Evolutionary conservation across 2,888 invertebrate species (phyloP).

Genomic region (Calephelis perditalis): DNA sequence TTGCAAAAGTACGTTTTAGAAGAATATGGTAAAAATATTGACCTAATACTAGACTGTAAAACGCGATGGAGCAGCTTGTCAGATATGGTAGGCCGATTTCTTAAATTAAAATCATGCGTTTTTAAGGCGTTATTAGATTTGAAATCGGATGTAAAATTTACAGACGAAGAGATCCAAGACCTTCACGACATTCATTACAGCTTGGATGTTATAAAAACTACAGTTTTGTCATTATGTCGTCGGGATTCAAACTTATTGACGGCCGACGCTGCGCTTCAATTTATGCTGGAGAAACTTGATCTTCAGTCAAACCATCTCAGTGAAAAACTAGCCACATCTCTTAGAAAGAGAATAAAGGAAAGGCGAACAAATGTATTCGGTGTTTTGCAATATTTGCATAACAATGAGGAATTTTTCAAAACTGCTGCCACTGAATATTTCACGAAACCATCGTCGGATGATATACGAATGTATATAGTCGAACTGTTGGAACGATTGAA

Average conservation of each 20-base stretch:
- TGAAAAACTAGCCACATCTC: not conserved
- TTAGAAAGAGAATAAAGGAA: constrained; percentile 2
- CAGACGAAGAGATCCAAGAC: constrained; percentile 6
- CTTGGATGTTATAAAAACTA: constrained; percentile 4
- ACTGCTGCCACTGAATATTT: not conserved
- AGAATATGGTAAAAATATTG: constrained; percentile 18
- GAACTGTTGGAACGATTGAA: too few species aligned
- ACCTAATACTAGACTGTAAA: constrained; percentile 24
- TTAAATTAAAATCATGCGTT: constrained; percentile 27
- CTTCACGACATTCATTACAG: not conserved
- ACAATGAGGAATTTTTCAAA: not conserved
- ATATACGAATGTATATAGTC: too few species aligned
- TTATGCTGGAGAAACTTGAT: constrained; percentile 1
- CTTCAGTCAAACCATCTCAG: not conserved
- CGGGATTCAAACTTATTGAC: not conserved
- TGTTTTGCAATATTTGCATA: constrained; percentile 4
- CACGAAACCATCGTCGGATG: constrained; percentile 3
- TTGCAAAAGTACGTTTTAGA: constrained; percentile 18
- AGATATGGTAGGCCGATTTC: constrained; percentile 24
- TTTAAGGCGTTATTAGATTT: constrained; percentile 28
- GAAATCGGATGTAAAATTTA: not conserved
- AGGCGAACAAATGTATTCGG: not conserved
- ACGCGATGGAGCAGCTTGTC: constrained; percentile 25
- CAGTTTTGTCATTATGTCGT: constrained; percentile 1
- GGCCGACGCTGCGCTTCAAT: not conserved